phyloP scores from a whole-genome alignment of 2,797 vertebrate species.

The Ara ararauna region DNA sequence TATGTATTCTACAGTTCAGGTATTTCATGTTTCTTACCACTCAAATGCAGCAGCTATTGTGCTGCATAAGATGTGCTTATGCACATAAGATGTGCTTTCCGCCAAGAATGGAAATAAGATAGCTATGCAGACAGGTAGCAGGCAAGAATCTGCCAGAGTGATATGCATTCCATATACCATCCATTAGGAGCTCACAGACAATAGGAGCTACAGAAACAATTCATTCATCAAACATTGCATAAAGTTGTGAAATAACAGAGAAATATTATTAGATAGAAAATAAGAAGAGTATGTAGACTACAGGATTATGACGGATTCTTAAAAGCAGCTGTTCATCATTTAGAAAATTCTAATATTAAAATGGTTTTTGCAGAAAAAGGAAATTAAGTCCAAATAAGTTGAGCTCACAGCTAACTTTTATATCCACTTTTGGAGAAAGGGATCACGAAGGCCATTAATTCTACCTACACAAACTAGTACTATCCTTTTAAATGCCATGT shows the following conservation, averaged over 20 bases:
- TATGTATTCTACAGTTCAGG: not conserved
- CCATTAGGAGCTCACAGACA: not conserved
- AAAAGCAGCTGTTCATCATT: not conserved
- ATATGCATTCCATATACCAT: not conserved
- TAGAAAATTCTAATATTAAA: not conserved
- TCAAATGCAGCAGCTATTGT: not conserved
- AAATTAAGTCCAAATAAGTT: not conserved
- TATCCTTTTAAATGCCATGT: not conserved
- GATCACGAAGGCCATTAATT: not conserved
- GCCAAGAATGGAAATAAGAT: not conserved
- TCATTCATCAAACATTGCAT: not conserved
- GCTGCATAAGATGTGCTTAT: not conserved
- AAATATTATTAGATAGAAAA: not conserved
- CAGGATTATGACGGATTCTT: not conserved
- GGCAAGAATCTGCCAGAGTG: not conserved
- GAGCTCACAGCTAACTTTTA: not conserved
- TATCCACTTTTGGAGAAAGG: not conserved
- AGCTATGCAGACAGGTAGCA: not conserved
- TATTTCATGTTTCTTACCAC: not conserved
- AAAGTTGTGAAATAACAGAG: not conserved
- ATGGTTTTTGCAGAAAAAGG: not conserved
- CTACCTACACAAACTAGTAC: not conserved
- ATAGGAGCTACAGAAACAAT: not conserved
- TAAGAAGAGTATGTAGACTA: not conserved
- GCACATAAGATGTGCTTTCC: not conserved